Evolutionary conservation across 1,140 invertebrate species (phyloP).

Genomic region (Philotrypesis tridentata): DNA sequence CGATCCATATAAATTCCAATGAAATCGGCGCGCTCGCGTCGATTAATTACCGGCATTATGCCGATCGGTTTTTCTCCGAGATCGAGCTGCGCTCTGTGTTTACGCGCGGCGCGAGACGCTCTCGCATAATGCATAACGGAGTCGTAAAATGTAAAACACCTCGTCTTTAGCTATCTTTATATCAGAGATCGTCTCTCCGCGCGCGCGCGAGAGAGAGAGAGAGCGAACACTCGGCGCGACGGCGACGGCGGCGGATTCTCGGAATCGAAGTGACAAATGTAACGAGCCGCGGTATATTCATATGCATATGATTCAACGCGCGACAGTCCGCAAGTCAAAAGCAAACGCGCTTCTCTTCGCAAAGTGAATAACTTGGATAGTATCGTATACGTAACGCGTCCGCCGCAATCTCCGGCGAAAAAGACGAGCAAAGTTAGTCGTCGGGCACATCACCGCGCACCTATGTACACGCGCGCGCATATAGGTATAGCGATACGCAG

Average conservation of each 20-base stretch:
- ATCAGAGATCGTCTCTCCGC: too few relatives aligned
- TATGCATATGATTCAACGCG: slow-evolving; percentile 10
- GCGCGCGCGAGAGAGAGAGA: too few relatives aligned
- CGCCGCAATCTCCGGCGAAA: background rate
- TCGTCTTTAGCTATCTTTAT: slow-evolving; percentile 26
- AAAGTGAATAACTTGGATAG: background rate
- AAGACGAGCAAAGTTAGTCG: background rate
- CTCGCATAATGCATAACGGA: background rate
- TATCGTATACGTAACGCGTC: too few relatives aligned
- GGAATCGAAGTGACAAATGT: background rate
- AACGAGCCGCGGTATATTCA: too few relatives aligned
- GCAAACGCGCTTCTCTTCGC: background rate
- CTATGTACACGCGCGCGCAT: background rate
- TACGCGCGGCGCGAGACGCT: background rate
- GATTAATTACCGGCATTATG: too few relatives aligned
- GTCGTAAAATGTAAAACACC: slow-evolving; percentile 8
- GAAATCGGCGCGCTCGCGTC: too few relatives aligned
- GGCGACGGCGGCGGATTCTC: background rate
- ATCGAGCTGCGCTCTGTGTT: background rate
- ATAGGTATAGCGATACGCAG: background rate
- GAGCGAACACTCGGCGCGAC: too few relatives aligned
- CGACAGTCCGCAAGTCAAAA: background rate
- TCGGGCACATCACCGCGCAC: background rate
- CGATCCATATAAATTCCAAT: too few relatives aligned
- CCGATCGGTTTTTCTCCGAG: background rate